These are phyloP conservation scores for Epiblema foenella DNA, from an alignment of 2,888 invertebrate genomes.

Conservation along the genomic window DNA sequence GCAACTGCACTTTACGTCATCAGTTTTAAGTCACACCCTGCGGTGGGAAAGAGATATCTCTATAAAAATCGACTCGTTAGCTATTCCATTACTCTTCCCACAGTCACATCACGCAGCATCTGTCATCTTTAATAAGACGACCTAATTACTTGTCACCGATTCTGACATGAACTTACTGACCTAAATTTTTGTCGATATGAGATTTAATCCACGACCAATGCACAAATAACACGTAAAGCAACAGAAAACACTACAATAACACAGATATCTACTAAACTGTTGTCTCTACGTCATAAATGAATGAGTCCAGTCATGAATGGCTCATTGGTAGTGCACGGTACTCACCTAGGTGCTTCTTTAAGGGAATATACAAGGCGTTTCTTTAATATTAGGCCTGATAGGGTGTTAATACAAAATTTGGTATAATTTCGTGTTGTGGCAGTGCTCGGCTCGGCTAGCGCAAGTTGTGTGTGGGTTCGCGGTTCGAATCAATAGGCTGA, in stretches of 20 bases:
- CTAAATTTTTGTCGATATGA: slow-evolving; percentile 47
- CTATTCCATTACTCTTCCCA: slow-evolving; percentile 19
- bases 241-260: slow-evolving; percentile 45
- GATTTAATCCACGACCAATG: slow-evolving; percentile 42
- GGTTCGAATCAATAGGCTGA: slow-evolving; percentile 73
- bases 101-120: slow-evolving; percentile 22
- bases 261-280: slow-evolving; percentile 55
- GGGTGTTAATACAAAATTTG: slow-evolving; percentile 59
- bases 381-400: slow-evolving; percentile 63
- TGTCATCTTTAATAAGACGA: slow-evolving; percentile 54
- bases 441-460: slow-evolving; percentile 69
- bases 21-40: slow-evolving; percentile 13
- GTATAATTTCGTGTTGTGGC: slow-evolving; percentile 62
- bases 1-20: slow-evolving; percentile 27
- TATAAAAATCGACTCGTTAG: not conserved
- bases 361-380: slow-evolving; percentile 2
- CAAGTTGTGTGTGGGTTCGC: slow-evolving; percentile 67
- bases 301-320: slow-evolving; percentile 62
- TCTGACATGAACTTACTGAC: slow-evolving; percentile 53
- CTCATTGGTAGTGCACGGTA: slow-evolving; percentile 20
- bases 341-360: slow-evolving; percentile 34
- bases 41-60: slow-evolving; percentile 1
- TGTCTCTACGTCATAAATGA: slow-evolving; percentile 66
- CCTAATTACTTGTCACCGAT: slow-evolving; percentile 65
- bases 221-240: slow-evolving; percentile 50